Base-by-base conservation (phyloP, 1,140 invertebrate genomes). In the Atta cephalotes region DNA sequence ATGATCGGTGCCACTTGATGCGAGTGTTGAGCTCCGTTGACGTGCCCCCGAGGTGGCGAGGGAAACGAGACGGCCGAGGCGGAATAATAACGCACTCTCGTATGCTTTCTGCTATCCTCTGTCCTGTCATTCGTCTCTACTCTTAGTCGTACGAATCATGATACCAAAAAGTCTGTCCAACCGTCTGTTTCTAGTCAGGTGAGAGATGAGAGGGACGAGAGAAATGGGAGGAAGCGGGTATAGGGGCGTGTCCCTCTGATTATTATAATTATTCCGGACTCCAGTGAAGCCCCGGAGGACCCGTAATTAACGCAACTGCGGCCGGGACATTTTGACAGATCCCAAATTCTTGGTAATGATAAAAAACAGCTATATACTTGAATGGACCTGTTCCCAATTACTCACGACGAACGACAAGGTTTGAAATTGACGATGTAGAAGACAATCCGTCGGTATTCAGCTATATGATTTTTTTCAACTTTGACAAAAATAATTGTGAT, bases 241-340 rank as follows among this genome's bases (percentile, higher is more conserved):
- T 88, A 92, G 92, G 93, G 95, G 95, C 95, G 94, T 94, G 91
- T 92, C 92, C 85, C 88, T 28, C 92, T 95, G 94, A 95, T 95
- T 95, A 95, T 95, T 95, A 95, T 95, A 95, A 95, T 95, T 95
- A 95, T 95, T 94, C 91, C 88, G 86, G 88, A 91, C 89, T 90
- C 87, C 87, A 81, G 65, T 70, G 71, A 87, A 82, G 68, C 63
- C 78, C 65, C 49, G 72, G 25, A 62, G 90, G 92, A 94, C 93
- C 66, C 93, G 92, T 94, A 95, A 95, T 95, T 95, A 95, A 95
- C 92, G 93, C 94, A 94, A 93, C 92, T 89, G 89, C 92, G 6
- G 58, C 80, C 93, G 86, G 93, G 94, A 95, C 94, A 95, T 94
- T 92, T 95, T 95, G 94, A 95, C 95, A 95, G 95, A 95, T 95